These are phyloP conservation scores for Papilio polyxenes DNA, from an alignment of 1,140 invertebrate genomes.

Conservation along the genomic window DNA sequence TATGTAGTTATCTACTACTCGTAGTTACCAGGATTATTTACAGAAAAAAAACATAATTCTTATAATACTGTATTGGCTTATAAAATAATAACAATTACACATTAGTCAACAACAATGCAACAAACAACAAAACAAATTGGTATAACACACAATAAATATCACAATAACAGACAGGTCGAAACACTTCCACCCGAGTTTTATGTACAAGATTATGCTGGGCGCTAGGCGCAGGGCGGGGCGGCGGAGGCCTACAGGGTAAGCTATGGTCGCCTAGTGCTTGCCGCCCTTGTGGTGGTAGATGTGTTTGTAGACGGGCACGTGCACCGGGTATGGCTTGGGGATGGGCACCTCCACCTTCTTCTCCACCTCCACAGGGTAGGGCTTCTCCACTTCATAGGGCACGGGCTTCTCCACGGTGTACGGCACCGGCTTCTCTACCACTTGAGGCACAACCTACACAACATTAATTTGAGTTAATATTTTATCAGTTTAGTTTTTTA, in stretches of 20 bases:
- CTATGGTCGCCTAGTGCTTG: conserved; percentile 72
- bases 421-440: conserved; percentile 87
- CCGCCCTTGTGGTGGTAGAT: conserved; percentile 86
- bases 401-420: conserved; percentile 89
- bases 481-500: too few species aligned
- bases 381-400: conserved; percentile 88
- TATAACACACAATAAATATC: conserved; percentile 78
- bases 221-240: neutral
- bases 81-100: conserved; percentile 74
- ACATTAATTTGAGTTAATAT: neutral
- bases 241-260: conserved; percentile 59
- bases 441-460: conserved; percentile 80
- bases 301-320: conserved; percentile 90
- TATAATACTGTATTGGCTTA: conserved; percentile 40
- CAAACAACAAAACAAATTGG: conserved; percentile 63
- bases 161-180: conserved; percentile 66
- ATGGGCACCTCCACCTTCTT: conserved; percentile 89
- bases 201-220: neutral
- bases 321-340: conserved; percentile 89
- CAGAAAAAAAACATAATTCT: neutral
- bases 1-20: too few species aligned
- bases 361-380: conserved; percentile 88
- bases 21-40: too few species aligned
- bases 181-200: conserved; percentile 54
- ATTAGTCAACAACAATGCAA: conserved; percentile 77